phyloP scores from a whole-genome alignment of 2,797 vertebrate species.

The Mormyrops boulengeri region DNA sequence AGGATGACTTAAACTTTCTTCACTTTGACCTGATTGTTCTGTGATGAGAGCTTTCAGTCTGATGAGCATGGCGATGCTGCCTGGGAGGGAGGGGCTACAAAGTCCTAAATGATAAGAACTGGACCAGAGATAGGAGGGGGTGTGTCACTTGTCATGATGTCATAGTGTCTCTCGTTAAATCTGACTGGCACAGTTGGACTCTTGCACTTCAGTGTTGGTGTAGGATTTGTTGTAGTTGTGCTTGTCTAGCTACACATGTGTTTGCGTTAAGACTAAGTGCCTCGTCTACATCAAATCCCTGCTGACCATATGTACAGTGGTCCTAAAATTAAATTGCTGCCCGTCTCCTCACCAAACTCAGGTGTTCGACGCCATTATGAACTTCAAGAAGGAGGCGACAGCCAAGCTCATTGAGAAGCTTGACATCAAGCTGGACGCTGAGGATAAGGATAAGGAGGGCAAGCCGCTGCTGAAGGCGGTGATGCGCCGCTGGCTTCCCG shows the following conservation, averaged over 20 bases:
- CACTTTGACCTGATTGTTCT: conserved; percentile 93
- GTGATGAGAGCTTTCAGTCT: conserved; percentile 74
- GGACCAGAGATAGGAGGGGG: not conserved
- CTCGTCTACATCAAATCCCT: not conserved
- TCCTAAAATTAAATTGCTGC: not conserved
- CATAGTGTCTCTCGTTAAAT: not conserved
- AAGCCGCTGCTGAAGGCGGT: conserved; percentile 64
- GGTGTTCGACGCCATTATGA: conserved; percentile 62
- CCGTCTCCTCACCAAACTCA: conserved; percentile 27
- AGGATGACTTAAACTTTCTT: conserved; percentile 89
- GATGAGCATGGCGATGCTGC: conserved; percentile 40
- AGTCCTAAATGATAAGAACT: not conserved
- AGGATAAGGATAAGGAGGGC: conserved; percentile 52
- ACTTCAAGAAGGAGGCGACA: conserved; percentile 59
- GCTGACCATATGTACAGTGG: not conserved
- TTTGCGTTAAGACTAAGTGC: not conserved
- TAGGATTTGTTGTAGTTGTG: not conserved
- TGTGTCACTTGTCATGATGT: not conserved
- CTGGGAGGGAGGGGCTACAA: conserved; percentile 43
- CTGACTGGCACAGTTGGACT: not conserved
- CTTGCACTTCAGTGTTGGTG: not conserved
- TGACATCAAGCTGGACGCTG: conserved; percentile 52
- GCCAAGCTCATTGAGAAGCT: conserved; percentile 56
- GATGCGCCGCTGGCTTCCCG: conserved; percentile 80
- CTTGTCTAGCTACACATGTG: not conserved